Conservation (phyloP, 2,113 vertebrate genomes). For the Aegithalos caudatus region DNA sequence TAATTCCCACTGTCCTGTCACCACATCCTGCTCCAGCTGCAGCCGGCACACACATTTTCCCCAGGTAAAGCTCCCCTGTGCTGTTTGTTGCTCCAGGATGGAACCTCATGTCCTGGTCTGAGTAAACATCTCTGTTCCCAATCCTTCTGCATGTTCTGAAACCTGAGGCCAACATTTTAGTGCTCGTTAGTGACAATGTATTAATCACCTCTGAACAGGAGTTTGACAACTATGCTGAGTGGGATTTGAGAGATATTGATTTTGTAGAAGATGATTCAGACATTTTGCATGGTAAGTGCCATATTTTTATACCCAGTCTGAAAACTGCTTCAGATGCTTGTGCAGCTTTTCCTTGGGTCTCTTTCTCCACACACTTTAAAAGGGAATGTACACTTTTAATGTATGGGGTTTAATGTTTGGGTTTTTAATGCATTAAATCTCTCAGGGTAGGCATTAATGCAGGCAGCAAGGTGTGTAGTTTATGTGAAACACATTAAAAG, state of each 20-base stretch:
- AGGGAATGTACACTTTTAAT: not conserved
- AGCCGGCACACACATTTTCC: not conserved
- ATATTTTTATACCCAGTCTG: not conserved
- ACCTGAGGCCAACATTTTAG: not conserved
- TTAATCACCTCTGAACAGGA: constrained; percentile 77
- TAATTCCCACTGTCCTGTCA: not conserved
- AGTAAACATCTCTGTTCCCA: not conserved
- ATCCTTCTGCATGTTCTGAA: not conserved
- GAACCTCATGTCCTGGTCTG: not conserved
- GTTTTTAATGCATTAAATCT: not conserved
- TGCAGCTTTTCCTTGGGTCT: not conserved
- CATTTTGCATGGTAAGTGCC: constrained; percentile 87
- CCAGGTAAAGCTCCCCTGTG: not conserved
- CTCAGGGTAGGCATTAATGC: not conserved
- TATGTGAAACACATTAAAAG: not conserved
- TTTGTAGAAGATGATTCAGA: constrained; percentile 99
- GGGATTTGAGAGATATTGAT: constrained; percentile 99
- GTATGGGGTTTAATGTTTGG: not conserved
- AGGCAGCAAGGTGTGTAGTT: not conserved
- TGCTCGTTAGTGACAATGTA: not conserved
- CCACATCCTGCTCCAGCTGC: not conserved
- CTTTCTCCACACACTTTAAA: not conserved
- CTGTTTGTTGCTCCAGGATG: not conserved
- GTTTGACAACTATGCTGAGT: constrained; percentile 99
- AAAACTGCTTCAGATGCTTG: not conserved